Evolutionary conservation across 1,140 invertebrate genomes (phyloP), one percentile per base, ranked within the genome.

Genomic region (Drosophila saltans): DNA sequence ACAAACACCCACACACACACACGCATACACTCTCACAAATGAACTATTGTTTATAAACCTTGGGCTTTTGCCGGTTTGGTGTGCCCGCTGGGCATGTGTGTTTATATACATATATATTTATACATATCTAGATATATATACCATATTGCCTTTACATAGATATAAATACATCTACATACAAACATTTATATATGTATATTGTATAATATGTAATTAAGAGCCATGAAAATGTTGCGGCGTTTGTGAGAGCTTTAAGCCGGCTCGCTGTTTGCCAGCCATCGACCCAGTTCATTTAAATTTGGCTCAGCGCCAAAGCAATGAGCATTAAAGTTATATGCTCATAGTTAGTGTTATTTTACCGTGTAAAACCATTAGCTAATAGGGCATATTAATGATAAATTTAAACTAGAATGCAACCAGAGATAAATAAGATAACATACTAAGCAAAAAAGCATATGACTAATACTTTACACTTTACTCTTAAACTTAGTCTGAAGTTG

Each of bases 251-350:
- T 28, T 21, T 3, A 8, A 43, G 66, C 59, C 56, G n/a, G n/a
- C 39, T 39, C 33, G n/a, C 33, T 4, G 16, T 30, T 21, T 3
- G 21, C 33, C 33, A 59, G 33, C 36, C 69, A 65, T 66, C 77
- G 77, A 79, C 77, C 77, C 76, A 84, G 80, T 88, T 86, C 83
- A 86, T 86, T 86, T 80, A 86, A 86, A 88, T 88, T 83, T 89
- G 84, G 84, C 83, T 62, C 67, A 72, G 68, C 72, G 83, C 82
- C 82, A 86, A 69, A 65, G 76, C 84, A 83, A 89, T 89, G 66
- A 88, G 82, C 82, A 86, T 88, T 86, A 88, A 86, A 86, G 79
- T 82, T 82, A 79, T 79, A 52, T 52, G 82, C 78, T 69, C 77
- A 80, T 80, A 84, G 81, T 84, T 75, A 78, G 33, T 36, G 33